These are phyloP conservation scores for Gastrophysa polygoni DNA, from an alignment of 2,888 invertebrate species.

Conservation along the genomic window DNA sequence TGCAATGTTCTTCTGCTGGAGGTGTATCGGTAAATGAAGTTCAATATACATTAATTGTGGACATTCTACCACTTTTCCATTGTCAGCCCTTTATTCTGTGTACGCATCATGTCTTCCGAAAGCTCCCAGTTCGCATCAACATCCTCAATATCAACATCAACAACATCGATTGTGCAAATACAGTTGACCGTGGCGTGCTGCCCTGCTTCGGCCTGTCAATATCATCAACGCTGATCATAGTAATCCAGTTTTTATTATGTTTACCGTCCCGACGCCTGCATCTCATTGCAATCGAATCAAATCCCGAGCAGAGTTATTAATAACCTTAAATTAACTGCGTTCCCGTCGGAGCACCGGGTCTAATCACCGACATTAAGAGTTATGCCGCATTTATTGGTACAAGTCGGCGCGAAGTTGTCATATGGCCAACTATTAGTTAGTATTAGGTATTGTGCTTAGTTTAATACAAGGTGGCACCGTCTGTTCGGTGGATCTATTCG, in stretches of 20 bases:
- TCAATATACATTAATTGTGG: too few species aligned
- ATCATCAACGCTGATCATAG: not conserved
- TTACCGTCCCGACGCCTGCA: not conserved
- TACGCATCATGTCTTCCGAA: too few species aligned
- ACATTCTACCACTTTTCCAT: too few species aligned
- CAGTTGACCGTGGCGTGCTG: not conserved
- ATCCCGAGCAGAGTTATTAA: conserved; percentile 13
- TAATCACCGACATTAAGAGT: conserved; percentile 42
- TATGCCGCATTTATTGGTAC: conserved; percentile 38
- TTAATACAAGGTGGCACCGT: not conserved
- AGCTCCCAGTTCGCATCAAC: too few species aligned
- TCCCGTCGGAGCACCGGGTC: conserved; percentile 21
- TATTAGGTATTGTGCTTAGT: conserved; percentile 25
- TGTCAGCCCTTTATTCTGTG: too few species aligned
- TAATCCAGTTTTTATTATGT: conserved; percentile 2
- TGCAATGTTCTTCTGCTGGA: too few species aligned
- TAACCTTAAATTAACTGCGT: conserved; percentile 31
- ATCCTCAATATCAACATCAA: not conserved
- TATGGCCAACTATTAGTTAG: conserved; percentile 40
- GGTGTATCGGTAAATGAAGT: too few species aligned
- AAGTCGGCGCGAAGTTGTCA: conserved; percentile 39
- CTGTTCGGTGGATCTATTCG: not conserved
- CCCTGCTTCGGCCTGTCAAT: not conserved
- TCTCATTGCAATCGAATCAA: not conserved
- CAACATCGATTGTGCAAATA: not conserved